Percentiles rank a stretch among this genome's conserved stretches.
Conservation (phyloP, 2,113 vertebrate species). For the Chauna torquata region DNA sequence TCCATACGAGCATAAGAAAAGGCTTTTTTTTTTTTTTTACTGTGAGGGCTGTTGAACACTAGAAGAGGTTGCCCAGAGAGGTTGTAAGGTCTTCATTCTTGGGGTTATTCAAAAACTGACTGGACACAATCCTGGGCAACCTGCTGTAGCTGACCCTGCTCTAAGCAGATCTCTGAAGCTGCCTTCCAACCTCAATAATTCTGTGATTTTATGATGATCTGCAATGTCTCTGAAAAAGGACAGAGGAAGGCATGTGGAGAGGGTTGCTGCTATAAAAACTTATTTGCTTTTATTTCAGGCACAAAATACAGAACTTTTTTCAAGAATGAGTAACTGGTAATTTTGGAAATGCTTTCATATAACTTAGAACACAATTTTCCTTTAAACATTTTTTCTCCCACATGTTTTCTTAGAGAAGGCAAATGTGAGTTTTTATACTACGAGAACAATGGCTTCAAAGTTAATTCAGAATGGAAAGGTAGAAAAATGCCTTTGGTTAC, state of each 20-base stretch:
- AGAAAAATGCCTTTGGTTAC: not conserved
- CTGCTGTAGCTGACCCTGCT: not conserved
- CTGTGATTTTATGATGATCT: not conserved
- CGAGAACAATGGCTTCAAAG: not conserved
- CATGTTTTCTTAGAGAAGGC: not conserved
- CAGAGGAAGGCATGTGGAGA: not conserved
- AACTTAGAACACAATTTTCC: not conserved
- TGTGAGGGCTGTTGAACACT: not conserved
- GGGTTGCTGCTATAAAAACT: not conserved
- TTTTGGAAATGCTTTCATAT: not conserved
- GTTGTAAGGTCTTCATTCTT: not conserved
- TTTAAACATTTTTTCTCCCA: not conserved
- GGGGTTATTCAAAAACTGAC: not conserved
- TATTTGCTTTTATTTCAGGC: not conserved
- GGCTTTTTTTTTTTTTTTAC: not conserved
- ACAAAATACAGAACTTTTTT: not conserved
- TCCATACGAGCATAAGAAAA: not conserved
- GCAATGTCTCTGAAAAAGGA: not conserved
- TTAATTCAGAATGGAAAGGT: not conserved
- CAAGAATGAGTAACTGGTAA: not conserved
- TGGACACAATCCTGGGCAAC: not conserved
- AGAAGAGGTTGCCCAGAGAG: not conserved
- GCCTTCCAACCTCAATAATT: not conserved
- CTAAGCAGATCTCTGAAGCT: not conserved
- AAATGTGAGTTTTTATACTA: not conserved